These are phyloP conservation scores for Harpalus rubripes DNA, from an alignment of 2,888 invertebrate species.

Conservation along the genomic window DNA sequence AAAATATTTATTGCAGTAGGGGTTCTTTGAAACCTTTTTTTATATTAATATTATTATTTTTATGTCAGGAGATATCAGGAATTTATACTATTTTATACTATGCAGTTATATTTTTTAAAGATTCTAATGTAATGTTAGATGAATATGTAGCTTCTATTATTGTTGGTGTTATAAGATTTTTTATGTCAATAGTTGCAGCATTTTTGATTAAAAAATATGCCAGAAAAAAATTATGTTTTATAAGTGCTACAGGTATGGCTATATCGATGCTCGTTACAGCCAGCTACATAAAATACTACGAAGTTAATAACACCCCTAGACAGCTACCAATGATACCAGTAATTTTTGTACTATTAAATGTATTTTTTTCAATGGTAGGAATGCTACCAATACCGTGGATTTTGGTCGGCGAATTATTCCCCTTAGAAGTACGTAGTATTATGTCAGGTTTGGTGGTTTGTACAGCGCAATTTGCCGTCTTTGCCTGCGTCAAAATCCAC, in stretches of 20 bases:
- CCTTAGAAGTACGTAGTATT: slow-evolving; percentile 83
- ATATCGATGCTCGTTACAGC: slow-evolving; percentile 79
- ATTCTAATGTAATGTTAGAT: slow-evolving; percentile 82
- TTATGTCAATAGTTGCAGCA: slow-evolving; percentile 84
- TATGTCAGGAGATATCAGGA: slow-evolving; percentile 86
- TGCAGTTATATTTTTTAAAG: slow-evolving; percentile 85
- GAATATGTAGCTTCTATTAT: slow-evolving; percentile 85
- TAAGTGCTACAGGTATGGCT: slow-evolving; percentile 84
- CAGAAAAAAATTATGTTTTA: slow-evolving; percentile 82
- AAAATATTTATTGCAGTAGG: slow-evolving; percentile 76
- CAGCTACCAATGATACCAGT: slow-evolving; percentile 77
- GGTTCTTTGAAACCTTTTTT: slow-evolving; percentile 85
- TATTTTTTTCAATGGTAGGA: slow-evolving; percentile 87
- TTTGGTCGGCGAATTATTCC: slow-evolving; percentile 86
- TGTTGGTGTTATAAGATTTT: slow-evolving; percentile 83
- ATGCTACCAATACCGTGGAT: slow-evolving; percentile 88
- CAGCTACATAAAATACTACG: slow-evolving; percentile 75
- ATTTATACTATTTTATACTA: slow-evolving; percentile 87
- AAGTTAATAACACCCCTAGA: slow-evolving; percentile 71
- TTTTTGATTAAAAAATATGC: slow-evolving; percentile 83
- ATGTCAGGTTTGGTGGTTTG: slow-evolving; percentile 86
- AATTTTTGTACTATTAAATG: slow-evolving; percentile 83
- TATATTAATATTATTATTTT: slow-evolving; percentile 83
- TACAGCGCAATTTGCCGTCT: slow-evolving; percentile 85
- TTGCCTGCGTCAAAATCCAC: slow-evolving; percentile 85